phyloP scores from a whole-genome alignment of 2,797 vertebrate species.

The Scleropages formosus region DNA sequence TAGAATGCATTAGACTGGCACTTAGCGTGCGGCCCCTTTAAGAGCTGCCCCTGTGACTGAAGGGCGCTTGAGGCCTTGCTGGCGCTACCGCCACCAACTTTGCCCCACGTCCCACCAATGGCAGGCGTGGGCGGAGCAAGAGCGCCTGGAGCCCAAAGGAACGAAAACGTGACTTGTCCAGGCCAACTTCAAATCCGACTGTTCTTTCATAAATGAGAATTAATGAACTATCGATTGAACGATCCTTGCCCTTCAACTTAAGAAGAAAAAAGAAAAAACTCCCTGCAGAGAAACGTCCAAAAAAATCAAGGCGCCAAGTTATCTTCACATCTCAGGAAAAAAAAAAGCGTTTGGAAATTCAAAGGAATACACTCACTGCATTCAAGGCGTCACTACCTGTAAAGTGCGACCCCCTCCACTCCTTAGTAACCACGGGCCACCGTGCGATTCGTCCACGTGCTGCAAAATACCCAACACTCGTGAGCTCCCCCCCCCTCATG shows the following conservation, averaged over 20 bases:
- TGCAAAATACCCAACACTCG: neutral
- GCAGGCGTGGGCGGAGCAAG: slow-evolving; percentile 28
- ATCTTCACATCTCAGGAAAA: neutral
- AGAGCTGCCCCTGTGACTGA: neutral
- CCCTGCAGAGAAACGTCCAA: neutral
- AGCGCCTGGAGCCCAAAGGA: neutral
- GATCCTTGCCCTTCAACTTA: too few relatives aligned
- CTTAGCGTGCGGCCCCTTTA: slow-evolving; percentile 18
- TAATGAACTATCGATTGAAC: neutral
- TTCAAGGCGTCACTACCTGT: neutral
- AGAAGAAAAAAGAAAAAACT: too few relatives aligned
- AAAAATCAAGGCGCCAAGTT: neutral
- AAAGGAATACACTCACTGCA: neutral
- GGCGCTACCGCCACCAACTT: neutral
- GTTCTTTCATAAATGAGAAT: neutral
- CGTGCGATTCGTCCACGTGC: slow-evolving; percentile 6
- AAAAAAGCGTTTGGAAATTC: neutral
- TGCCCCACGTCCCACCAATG: slow-evolving; percentile 28
- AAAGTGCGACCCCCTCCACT: too few relatives aligned
- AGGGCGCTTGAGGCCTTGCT: neutral
- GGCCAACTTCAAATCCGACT: neutral
- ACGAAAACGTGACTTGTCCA: slow-evolving; percentile 33
- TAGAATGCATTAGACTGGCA: neutral
- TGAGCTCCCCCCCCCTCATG: neutral
- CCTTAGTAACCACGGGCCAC: neutral